Evolutionary conservation across 2,797 vertebrate species (phyloP), one percentile per base, ranked within the genome.

Genomic region (Cirrhinus molitorella): DNA sequence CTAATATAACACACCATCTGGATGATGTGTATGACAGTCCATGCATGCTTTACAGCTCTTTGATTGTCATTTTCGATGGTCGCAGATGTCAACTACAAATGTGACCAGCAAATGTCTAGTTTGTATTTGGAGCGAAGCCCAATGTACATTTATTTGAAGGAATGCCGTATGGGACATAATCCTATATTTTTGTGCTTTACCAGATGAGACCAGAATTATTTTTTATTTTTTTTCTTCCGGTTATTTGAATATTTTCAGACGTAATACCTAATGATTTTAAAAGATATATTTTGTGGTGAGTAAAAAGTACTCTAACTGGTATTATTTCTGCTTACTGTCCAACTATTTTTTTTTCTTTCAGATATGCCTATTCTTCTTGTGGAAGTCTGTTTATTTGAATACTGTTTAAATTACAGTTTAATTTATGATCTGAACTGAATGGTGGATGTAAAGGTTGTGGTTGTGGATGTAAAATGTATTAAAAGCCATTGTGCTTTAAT

Each of bases 1-100:
- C 37, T 83, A 88, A 79, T 85, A 25, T 86, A 83, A 74, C 79
- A 84, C 85, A 63, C 80, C 75, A 84, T 85, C 66, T 84, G 75
- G 74, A 59, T 61, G 57, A 53, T 51, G 45, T 61, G 55, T 13
- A 21, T 34, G 68, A 76, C 49, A 83, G 21, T 37, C 74, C 65
- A 47, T 79, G 21, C 34, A 59, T 10, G 80, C 55, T 80, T 81
- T 83, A 68, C n/a, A 19, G 75, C 65, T 49, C 55, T 67, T 79
- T 57, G 34, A 76, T 57, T 83, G 71, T 43, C 72, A 75, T 76
- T 79, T 80, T 73, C 68, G 76, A 65, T 79, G 68, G 45, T 67
- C 67, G 17, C 74, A 82, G 66, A 79, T 85, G 74, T 73, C 59
- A 63, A 57, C 37, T 25, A 80, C 37, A 70, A 80, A 71, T 70